Conservation (phyloP, 1,140 invertebrate species). For the Rhyzopertha dominica region DNA sequence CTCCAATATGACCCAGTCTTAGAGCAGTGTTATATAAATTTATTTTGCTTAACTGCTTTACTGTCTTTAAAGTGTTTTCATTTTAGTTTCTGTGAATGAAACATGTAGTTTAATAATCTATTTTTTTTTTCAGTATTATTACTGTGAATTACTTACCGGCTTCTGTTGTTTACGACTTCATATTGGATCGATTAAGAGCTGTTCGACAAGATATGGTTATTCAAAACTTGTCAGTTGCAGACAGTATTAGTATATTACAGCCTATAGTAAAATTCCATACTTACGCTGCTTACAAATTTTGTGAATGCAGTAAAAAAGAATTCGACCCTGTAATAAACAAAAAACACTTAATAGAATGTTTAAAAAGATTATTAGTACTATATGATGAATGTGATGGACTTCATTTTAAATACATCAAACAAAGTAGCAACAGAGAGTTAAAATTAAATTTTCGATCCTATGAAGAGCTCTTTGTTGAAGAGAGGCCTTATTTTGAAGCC, state of each 20-base stretch:
- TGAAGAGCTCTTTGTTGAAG: constrained; percentile 25
- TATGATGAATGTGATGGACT: constrained; percentile 50
- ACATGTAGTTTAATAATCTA: no score
- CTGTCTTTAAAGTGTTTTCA: no score
- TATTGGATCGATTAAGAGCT: constrained; percentile 67
- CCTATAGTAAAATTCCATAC: constrained; percentile 63
- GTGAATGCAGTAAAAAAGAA: constrained; percentile 45
- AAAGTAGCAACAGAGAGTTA: background rate
- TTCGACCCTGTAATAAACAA: constrained; percentile 57
- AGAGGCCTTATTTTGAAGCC: constrained; percentile 49
- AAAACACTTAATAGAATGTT: constrained; percentile 56
- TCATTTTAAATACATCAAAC: constrained; percentile 30
- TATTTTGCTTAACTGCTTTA: no score
- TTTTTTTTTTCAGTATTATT: constrained; percentile 14
- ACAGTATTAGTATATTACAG: constrained; percentile 57
- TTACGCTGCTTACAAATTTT: constrained; percentile 60
- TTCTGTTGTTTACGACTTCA: constrained; percentile 60
- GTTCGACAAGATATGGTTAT: constrained; percentile 72
- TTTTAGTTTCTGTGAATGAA: no score
- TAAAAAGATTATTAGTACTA: constrained; percentile 51
- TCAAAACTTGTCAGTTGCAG: constrained; percentile 52
- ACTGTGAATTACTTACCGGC: constrained; percentile 16
- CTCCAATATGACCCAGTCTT: no score
- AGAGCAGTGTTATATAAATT: no score
- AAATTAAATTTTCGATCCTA: constrained; percentile 15